A percentile compares a stretch with the other conserved stretches of the same genome.
These are phyloP conservation scores for Haemorhous mexicanus DNA, from an alignment of 2,113 vertebrate species.

Conservation along the genomic window DNA sequence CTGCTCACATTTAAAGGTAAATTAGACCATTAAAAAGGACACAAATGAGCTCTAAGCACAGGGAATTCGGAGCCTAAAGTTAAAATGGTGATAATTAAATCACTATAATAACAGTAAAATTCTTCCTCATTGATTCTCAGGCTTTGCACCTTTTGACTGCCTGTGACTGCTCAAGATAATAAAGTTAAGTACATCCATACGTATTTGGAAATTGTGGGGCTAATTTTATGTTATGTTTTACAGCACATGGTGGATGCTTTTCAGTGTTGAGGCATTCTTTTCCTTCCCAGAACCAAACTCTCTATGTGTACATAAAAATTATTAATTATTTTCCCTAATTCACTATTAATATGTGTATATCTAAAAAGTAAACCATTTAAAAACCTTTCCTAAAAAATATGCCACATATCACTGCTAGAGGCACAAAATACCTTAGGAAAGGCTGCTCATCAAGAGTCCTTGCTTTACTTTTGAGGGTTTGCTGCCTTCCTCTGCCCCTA, in stretches of 20 bases:
- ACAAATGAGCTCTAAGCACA: neutral
- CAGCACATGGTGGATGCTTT: fast-evolving
- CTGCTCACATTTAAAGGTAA: neutral
- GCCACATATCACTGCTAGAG: neutral
- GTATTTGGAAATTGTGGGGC: neutral
- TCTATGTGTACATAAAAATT: neutral
- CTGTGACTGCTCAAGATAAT: neutral
- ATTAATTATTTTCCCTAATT: neutral
- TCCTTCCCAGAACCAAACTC: neutral
- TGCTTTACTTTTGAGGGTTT: neutral
- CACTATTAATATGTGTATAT: neutral
- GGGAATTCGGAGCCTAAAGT: neutral
- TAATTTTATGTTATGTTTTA: neutral
- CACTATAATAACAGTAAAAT: neutral
- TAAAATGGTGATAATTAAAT: neutral
- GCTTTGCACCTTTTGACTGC: neutral
- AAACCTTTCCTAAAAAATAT: neutral
- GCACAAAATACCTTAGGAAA: neutral
- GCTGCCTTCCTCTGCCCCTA: neutral
- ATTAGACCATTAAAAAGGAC: neutral
- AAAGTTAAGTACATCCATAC: neutral
- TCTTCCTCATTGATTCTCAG: neutral
- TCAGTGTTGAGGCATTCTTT: neutral
- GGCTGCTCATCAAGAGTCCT: neutral
- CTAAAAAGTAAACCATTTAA: neutral